phyloP scores from a whole-genome alignment of 2,113 vertebrate genomes.

The Progne subis region DNA sequence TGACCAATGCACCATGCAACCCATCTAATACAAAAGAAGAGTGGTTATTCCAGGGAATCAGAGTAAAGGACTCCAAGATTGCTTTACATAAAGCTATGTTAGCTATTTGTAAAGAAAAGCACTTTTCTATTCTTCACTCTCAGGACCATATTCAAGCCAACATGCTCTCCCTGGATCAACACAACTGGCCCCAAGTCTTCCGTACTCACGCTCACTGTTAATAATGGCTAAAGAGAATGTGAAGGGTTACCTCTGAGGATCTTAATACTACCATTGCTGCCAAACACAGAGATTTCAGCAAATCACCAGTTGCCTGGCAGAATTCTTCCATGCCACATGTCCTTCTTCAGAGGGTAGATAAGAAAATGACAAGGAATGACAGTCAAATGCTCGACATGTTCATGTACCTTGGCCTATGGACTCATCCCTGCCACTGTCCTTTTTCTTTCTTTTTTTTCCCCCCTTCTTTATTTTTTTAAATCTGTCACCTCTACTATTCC shows the following conservation, averaged over 20 bases:
- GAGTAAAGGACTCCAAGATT: background rate
- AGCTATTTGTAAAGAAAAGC: background rate
- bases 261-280: background rate
- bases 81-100: background rate
- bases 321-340: background rate
- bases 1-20: background rate
- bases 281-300: background rate
- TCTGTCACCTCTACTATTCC: background rate
- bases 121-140: background rate
- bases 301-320: background rate
- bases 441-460: background rate
- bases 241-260: background rate
- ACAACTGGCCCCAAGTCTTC: background rate
- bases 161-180: background rate
- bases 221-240: background rate
- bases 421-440: background rate
- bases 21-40: background rate
- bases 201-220: rapidly evolving
- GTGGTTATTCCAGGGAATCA: background rate
- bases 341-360: background rate
- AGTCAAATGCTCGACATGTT: background rate
- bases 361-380: background rate
- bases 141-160: background rate
- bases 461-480: background rate
- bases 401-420: background rate